Evolutionary conservation across 2,888 invertebrate species (phyloP), one percentile per base, ranked within the genome.

Genomic region (Meta bourneti): DNA sequence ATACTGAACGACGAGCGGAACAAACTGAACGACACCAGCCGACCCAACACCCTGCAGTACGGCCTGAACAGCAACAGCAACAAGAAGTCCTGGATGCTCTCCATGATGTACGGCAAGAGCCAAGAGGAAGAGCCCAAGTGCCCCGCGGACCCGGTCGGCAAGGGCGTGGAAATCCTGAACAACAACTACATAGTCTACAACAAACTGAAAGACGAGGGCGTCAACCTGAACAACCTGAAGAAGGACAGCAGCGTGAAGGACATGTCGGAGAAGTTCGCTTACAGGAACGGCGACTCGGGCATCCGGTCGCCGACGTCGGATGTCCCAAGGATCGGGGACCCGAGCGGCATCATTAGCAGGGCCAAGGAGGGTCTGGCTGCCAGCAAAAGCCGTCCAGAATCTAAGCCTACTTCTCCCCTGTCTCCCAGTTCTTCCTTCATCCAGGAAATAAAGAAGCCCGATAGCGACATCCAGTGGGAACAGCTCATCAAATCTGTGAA

Each of bases 401-500:
- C 79, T 0, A 89, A 85, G n/a, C 82, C 83, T 20, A 74, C 80
- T 2, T 75, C 88, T 13, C 84, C 93, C 4, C 34, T 85, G 2
- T 83, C 79, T 7, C 80, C 89, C 8, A 72, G 48, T 20, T 61
- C 71, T 9, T 79, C 89, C 7, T 86, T 89, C 72, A 84, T 85
- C 13, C 75, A 78, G 11, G 51, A 78, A n/a, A 86, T 90, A 7
- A 83, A 90, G 19, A 93, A 92, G 70, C 75, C 90, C 5, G 93
- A 93, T 34, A 90, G 84, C 74, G 93, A 92, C 94, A 95, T 99
- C 1, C 98, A 98, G 94, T 99, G 99, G 99, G 99, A 99, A 94
- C 98, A 98, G 94, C 95, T 99, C 92, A 97, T 97, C 82, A 96
- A 97, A 71, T 97, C 97, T 93, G 87, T 93, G 95, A 98, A 93